Percentiles rank a stretch among this genome's conserved stretches.
Evolutionary conservation across 2,113 vertebrate genomes (phyloP).

Genomic region (Scomber japonicus): DNA sequence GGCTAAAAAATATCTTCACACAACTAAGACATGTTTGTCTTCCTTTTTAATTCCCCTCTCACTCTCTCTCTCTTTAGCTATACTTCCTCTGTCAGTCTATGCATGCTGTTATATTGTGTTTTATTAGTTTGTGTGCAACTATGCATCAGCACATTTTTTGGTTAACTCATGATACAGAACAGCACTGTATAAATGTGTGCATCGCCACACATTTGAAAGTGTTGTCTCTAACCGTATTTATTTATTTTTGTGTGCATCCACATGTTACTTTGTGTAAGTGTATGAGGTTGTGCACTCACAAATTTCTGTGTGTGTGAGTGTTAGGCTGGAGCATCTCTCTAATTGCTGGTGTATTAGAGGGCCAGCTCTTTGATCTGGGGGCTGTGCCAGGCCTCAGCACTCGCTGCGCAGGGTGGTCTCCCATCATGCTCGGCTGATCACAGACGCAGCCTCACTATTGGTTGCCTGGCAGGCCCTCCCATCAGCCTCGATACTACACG

Average conservation of each 20-base stretch:
- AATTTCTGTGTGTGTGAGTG: constrained; percentile 8
- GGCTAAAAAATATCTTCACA: constrained; percentile 5
- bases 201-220: not conserved
- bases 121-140: not conserved
- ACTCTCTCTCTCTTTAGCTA: constrained; percentile 1
- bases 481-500: constrained; percentile 87
- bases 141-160: not conserved
- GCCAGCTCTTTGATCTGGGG: constrained; percentile 89
- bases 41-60: not conserved
- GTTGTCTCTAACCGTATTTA: constrained; percentile 2
- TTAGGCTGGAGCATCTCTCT: constrained; percentile 68
- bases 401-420: constrained; percentile 93
- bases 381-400: constrained; percentile 74
- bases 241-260: constrained; percentile 32
- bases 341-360: constrained; percentile 84
- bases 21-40: not conserved
- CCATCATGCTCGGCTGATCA: constrained; percentile 89
- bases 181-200: not conserved
- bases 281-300: constrained; percentile 1
- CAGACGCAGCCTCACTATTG: constrained; percentile 83
- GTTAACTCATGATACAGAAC: not conserved
- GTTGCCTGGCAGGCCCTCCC: constrained; percentile 89
- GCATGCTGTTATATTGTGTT: not conserved
- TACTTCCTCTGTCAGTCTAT: not conserved
- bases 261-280: constrained; percentile 14